These are phyloP conservation scores for Sporophila hypoxantha DNA, from an alignment of 2,113 vertebrate species.

Conservation along the genomic window DNA sequence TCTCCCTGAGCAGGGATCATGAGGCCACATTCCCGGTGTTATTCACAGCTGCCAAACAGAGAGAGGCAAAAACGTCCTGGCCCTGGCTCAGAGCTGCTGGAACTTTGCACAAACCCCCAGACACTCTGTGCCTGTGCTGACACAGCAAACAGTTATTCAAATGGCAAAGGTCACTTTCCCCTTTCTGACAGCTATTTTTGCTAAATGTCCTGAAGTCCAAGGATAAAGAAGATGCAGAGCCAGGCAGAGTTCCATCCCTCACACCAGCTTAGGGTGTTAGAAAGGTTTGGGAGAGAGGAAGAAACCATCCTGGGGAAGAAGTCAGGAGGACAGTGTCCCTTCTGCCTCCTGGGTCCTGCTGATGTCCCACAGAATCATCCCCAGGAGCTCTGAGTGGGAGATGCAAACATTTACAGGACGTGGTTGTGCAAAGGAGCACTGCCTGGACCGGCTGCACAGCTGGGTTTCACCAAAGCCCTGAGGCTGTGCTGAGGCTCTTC, in stretches of 20 bases:
- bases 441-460: not conserved
- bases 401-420: not conserved
- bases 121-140: not conserved
- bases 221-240: not conserved
- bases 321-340: not conserved
- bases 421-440: accelerated
- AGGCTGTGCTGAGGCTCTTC: not conserved
- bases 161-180: conserved; percentile 40
- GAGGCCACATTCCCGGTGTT: accelerated
- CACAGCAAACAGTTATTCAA: conserved; percentile 19
- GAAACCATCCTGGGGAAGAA: not conserved
- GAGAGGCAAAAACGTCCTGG: not conserved
- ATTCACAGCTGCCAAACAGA: not conserved
- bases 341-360: not conserved
- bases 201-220: conserved; percentile 39
- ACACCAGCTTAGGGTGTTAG: not conserved
- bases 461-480: not conserved
- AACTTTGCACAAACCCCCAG: not conserved
- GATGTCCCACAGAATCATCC: not conserved
- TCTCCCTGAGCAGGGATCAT: not conserved
- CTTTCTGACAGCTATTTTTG: conserved; percentile 38
- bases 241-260: not conserved
- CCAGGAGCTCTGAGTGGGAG: not conserved
- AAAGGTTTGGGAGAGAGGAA: not conserved
- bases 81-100: not conserved